phyloP scores from a whole-genome alignment of 2,797 vertebrate genomes.

The Sarcophilus harrisii region DNA sequence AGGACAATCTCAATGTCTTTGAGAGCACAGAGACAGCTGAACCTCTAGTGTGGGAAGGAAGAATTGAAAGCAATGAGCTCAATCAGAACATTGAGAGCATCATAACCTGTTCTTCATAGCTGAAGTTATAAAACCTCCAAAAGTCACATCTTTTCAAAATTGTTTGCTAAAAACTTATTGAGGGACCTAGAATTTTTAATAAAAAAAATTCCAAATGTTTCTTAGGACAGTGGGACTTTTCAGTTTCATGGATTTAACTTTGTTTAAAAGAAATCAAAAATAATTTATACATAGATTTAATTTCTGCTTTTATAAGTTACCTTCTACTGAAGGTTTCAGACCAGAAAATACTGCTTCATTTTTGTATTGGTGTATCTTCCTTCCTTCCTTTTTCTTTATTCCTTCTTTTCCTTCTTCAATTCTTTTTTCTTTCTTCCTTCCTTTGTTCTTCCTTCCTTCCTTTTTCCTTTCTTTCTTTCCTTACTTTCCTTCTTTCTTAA shows the following conservation, averaged over 20 bases:
- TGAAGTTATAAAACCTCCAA: slow-evolving; percentile 21
- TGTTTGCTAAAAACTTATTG: neutral
- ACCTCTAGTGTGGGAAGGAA: neutral
- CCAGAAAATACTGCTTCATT: neutral
- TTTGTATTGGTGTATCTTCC: neutral
- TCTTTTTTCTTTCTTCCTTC: neutral
- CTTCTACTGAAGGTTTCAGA: neutral
- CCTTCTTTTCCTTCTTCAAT: no score
- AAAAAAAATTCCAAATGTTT: neutral
- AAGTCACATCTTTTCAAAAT: neutral
- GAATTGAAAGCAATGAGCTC: neutral
- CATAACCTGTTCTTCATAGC: neutral
- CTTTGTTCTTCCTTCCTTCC: no score
- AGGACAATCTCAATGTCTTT: neutral
- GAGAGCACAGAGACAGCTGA: neutral
- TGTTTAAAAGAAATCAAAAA: neutral
- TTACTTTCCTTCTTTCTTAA: neutral
- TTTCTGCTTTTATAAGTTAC: neutral
- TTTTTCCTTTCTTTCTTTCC: neutral
- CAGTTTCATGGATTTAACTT: neutral
- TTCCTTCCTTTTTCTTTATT: neutral
- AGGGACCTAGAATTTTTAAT: neutral
- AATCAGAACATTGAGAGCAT: neutral
- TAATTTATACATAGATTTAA: neutral
- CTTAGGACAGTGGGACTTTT: neutral